A percentile compares a stretch with the other conserved stretches of the same genome.
Conservation (phyloP, 1,140 invertebrate genomes). For the Pseudomyrmex sp. region DNA sequence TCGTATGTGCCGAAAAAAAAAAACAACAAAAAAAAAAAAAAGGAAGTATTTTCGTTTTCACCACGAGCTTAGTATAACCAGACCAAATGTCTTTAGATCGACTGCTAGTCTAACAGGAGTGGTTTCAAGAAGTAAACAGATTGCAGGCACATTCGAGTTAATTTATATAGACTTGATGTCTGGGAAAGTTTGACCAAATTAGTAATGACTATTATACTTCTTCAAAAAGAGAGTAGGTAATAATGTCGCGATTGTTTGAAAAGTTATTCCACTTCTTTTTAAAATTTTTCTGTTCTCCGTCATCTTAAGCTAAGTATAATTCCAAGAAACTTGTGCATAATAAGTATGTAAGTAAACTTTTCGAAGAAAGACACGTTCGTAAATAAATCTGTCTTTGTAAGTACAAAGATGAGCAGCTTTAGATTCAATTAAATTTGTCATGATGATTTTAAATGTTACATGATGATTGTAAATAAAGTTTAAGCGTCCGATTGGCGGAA, state of each 20-base stretch:
- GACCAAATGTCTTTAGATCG: slow-evolving; percentile 82
- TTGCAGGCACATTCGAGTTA: slow-evolving; percentile 85
- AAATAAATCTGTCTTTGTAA: neutral
- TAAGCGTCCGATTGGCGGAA: neutral
- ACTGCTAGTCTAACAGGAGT: slow-evolving; percentile 83
- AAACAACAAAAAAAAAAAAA: too few relatives aligned
- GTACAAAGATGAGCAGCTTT: neutral
- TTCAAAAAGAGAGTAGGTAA: slow-evolving; percentile 61
- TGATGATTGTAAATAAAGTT: slow-evolving; percentile 17
- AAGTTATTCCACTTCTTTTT: slow-evolving; percentile 32
- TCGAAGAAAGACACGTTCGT: neutral
- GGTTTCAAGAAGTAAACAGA: slow-evolving; percentile 83
- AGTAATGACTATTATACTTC: slow-evolving; percentile 76
- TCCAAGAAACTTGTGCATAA: slow-evolving; percentile 54
- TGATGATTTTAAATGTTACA: slow-evolving; percentile 8
- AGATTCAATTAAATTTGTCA: neutral
- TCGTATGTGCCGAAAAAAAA: too few relatives aligned
- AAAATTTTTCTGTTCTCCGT: slow-evolving; percentile 13
- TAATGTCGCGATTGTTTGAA: slow-evolving; percentile 36
- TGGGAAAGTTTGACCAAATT: slow-evolving; percentile 74
- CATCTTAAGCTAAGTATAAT: slow-evolving; percentile 6
- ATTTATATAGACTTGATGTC: slow-evolving; percentile 79
- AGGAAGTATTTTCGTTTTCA: neutral
- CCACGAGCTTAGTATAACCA: slow-evolving; percentile 61
- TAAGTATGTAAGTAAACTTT: slow-evolving; percentile 32